These are phyloP conservation scores for Percopsis omiscomaycus DNA, from an alignment of 2,797 vertebrate species.

Conservation along the genomic window DNA sequence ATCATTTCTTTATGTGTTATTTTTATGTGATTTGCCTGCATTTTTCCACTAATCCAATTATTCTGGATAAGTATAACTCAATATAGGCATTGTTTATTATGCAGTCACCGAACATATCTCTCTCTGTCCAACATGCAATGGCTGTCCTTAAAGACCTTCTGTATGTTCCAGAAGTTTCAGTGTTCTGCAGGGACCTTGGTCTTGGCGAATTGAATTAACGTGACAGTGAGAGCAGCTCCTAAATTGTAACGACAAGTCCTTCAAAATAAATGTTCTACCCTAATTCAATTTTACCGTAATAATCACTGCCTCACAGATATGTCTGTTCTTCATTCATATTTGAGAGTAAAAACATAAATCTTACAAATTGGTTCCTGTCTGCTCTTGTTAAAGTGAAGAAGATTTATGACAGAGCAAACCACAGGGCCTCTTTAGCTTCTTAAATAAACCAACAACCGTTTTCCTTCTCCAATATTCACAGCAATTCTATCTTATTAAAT, in stretches of 20 bases:
- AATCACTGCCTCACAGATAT: conserved; percentile 71
- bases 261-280: conserved; percentile 80
- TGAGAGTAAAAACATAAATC: conserved; percentile 73
- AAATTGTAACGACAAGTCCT: conserved; percentile 75
- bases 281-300: conserved; percentile 75
- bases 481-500: conserved; percentile 62
- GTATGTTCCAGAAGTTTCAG: conserved; percentile 71
- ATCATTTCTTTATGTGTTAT: conserved; percentile 78
- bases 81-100: conserved; percentile 79
- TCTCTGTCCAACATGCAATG: conserved; percentile 63
- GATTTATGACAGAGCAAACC: conserved; percentile 67
- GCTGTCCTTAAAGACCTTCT: conserved; percentile 64
- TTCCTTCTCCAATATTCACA: conserved; percentile 40
- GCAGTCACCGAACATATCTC: conserved; percentile 72
- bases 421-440: conserved; percentile 42
- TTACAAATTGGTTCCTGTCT: conserved; percentile 75
- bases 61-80: conserved; percentile 69
- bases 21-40: conserved; percentile 73
- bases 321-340: conserved; percentile 77
- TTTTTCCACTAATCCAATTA: conserved; percentile 71
- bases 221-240: conserved; percentile 71
- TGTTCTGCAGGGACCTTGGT: conserved; percentile 61
- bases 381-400: conserved; percentile 72
- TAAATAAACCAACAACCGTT: conserved; percentile 49
- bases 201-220: conserved; percentile 76